These are phyloP conservation scores for Archilochus colubris DNA, from an alignment of 2,113 vertebrate species.

Conservation along the genomic window DNA sequence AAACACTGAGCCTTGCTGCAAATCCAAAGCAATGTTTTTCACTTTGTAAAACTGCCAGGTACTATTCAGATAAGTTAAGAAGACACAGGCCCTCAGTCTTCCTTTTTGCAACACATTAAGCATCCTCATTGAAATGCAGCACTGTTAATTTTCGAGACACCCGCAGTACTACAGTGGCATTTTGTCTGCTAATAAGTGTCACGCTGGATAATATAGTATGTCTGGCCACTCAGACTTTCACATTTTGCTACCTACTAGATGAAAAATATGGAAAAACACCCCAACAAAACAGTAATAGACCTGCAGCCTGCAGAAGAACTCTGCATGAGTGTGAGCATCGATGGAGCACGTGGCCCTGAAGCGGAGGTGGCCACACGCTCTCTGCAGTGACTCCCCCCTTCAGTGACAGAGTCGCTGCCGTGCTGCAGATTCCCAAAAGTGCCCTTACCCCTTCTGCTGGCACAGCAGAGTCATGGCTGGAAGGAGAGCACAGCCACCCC, in stretches of 20 bases:
- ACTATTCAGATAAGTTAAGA: background rate
- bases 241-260: background rate
- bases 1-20: background rate
- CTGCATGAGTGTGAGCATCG: background rate
- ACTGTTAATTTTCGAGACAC: background rate
- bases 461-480: background rate
- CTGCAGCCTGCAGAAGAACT: background rate
- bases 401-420: rapidly evolving
- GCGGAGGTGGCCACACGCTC: rapidly evolving
- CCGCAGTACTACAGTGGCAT: background rate
- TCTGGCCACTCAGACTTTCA: background rate
- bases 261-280: background rate
- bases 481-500: background rate
- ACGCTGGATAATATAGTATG: background rate
- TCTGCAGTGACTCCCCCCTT: background rate
- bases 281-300: background rate
- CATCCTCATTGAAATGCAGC: background rate
- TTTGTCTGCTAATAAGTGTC: background rate
- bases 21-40: conserved; percentile 12
- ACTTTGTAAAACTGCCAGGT: conserved; percentile 2
- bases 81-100: background rate
- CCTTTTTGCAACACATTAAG: background rate
- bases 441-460: background rate
- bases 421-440: background rate
- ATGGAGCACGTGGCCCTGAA: background rate